Conservation (phyloP, 2,113 vertebrate genomes). For the Pterocles burchelli region DNA sequence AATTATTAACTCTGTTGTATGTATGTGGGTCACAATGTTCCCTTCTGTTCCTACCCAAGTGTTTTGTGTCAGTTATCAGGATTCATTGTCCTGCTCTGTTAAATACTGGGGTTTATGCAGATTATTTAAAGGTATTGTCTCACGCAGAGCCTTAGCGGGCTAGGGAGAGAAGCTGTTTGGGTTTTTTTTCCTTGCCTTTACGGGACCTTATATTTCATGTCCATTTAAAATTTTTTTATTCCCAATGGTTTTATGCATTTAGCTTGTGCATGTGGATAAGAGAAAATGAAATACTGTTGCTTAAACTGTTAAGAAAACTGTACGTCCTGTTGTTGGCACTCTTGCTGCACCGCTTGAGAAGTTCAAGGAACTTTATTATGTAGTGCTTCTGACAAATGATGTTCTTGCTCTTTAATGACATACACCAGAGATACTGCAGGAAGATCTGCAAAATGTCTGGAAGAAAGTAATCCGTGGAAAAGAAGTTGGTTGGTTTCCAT, state of each 20-base stretch:
- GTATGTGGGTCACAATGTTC: constrained; percentile 3
- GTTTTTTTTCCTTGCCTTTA: neutral
- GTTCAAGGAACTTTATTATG: neutral
- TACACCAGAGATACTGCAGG: constrained; percentile 3
- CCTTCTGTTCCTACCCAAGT: neutral
- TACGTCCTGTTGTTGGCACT: neutral
- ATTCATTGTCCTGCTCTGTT: neutral
- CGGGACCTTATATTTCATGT: neutral
- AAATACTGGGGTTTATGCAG: neutral
- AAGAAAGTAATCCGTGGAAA: neutral
- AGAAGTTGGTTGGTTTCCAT: constrained; percentile 35
- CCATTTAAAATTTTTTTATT: neutral
- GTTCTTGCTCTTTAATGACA: neutral
- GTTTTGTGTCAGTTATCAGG: neutral
- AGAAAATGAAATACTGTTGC: neutral
- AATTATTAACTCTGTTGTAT: neutral
- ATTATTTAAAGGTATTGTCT: neutral
- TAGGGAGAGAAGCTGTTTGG: neutral
- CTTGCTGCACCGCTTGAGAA: neutral
- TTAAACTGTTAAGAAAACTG: neutral
- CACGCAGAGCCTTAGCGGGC: neutral
- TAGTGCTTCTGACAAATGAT: neutral
- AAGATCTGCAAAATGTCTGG: neutral
- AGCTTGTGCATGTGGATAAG: neutral
- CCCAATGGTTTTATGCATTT: neutral